phyloP scores from a whole-genome alignment of 2,888 invertebrate genomes.

The Eupithecia vulgata region DNA sequence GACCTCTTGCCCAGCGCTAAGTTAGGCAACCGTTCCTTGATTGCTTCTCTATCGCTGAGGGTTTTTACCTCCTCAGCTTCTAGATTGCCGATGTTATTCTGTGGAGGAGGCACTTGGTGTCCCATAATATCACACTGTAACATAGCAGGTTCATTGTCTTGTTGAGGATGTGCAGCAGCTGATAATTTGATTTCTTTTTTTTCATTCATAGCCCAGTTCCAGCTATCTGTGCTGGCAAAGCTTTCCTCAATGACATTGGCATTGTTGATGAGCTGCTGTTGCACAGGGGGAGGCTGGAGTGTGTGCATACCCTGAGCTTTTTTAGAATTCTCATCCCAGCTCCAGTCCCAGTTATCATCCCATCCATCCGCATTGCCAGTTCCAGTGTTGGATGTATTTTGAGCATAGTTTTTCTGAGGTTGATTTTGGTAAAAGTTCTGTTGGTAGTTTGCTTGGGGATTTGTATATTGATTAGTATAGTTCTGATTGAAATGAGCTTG shows the following conservation, averaged over 20 bases:
- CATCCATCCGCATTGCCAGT: conserved; percentile 64
- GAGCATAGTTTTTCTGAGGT: conserved; percentile 67
- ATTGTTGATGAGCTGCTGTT: conserved; percentile 62
- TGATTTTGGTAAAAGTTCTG: conserved; percentile 46
- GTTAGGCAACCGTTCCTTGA: conserved; percentile 74
- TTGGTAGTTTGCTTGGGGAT: conserved; percentile 48
- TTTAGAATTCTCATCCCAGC: conserved; percentile 83
- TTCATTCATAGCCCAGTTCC: conserved; percentile 86
- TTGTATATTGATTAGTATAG: conserved; percentile 40
- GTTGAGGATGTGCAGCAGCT: conserved; percentile 38
- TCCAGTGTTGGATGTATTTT: conserved; percentile 45
- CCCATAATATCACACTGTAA: conserved; percentile 50
- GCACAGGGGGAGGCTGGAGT: conserved; percentile 37
- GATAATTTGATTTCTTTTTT: conserved; percentile 60
- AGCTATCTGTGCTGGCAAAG: conserved; percentile 82
- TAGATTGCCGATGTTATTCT: conserved; percentile 48
- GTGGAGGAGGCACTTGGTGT: conserved; percentile 45
- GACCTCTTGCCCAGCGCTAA: conserved; percentile 74
- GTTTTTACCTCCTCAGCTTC: conserved; percentile 63
- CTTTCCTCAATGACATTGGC: conserved; percentile 84
- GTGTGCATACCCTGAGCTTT: conserved; percentile 62
- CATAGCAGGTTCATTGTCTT: conserved; percentile 47
- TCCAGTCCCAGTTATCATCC: conserved; percentile 85
- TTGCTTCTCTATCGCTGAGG: conserved; percentile 70
- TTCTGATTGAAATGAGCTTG: conserved; percentile 43